phyloP scores from a whole-genome alignment of 2,888 invertebrate species.

The Diaphora mendica region DNA sequence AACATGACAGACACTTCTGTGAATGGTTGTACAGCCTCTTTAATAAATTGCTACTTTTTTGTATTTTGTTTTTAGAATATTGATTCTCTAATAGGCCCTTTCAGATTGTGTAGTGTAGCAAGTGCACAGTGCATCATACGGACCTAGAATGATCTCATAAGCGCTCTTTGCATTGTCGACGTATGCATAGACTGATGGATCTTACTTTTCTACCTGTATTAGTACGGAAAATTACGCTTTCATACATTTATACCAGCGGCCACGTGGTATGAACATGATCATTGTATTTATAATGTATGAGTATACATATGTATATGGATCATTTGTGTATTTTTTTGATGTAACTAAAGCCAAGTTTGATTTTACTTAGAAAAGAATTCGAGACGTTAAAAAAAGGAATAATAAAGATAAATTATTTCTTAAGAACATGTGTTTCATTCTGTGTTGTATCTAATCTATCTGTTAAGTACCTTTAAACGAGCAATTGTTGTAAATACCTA shows the following conservation, averaged over 20 bases:
- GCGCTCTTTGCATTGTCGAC: conserved; percentile 60
- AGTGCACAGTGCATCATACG: neutral
- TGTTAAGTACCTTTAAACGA: too few relatives aligned
- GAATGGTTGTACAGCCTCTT: neutral
- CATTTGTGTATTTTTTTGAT: conserved; percentile 85
- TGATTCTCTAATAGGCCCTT: neutral
- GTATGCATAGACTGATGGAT: conserved; percentile 71
- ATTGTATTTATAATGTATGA: conserved; percentile 78
- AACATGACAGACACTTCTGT: neutral
- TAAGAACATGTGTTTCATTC: conserved; percentile 81
- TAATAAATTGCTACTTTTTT: neutral
- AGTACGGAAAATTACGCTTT: conserved; percentile 57
- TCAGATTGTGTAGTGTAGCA: conserved; percentile 16
- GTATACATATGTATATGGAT: conserved; percentile 70
- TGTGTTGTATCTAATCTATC: conserved; percentile 8
- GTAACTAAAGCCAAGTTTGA: conserved; percentile 85
- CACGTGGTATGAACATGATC: conserved; percentile 64
- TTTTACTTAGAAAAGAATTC: conserved; percentile 85
- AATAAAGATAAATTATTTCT: conserved; percentile 86
- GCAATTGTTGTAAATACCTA: too few relatives aligned
- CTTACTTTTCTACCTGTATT: conserved; percentile 45
- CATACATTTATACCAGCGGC: conserved; percentile 63
- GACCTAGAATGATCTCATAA: conserved; percentile 68
- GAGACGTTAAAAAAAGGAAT: conserved; percentile 83
- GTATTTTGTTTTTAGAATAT: neutral